Percentiles rank a stretch among this genome's conserved stretches.
Evolutionary conservation across 2,113 vertebrate species (phyloP).

Genomic region (Penelope pileata): DNA sequence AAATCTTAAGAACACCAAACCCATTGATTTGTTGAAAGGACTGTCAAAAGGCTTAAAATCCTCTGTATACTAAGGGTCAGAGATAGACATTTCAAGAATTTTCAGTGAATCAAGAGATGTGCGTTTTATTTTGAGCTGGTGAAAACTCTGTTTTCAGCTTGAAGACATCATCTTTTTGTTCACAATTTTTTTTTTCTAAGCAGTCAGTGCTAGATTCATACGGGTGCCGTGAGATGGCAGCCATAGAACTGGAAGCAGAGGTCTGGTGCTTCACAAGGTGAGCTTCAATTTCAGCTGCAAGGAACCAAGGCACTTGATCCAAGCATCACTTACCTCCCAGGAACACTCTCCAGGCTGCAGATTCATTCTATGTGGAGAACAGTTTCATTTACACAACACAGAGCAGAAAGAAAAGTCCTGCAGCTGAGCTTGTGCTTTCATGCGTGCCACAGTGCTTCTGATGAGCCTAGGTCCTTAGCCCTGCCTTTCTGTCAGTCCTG

Average conservation of each 20-base stretch:
- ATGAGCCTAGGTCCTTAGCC: neutral
- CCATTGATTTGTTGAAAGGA: neutral
- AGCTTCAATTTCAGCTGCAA: neutral
- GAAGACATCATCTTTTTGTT: neutral
- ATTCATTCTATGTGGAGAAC: neutral
- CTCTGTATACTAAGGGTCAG: accelerated
- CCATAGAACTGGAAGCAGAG: neutral
- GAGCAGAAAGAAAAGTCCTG: neutral
- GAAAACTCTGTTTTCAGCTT: neutral
- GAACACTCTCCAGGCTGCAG: neutral
- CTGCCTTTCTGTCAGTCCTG: neutral
- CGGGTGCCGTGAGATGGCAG: neutral
- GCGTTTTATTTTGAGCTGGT: neutral
- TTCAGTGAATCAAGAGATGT: neutral
- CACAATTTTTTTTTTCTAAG: neutral
- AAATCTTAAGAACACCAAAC: neutral
- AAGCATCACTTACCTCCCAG: neutral
- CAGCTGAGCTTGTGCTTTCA: neutral
- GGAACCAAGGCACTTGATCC: neutral
- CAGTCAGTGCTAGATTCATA: neutral
- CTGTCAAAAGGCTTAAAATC: neutral
- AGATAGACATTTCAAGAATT: neutral
- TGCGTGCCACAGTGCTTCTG: neutral
- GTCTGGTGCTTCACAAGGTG: neutral
- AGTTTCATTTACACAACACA: neutral